phyloP scores from a whole-genome alignment of 2,888 invertebrate species.

The Candidula unifasciata region DNA sequence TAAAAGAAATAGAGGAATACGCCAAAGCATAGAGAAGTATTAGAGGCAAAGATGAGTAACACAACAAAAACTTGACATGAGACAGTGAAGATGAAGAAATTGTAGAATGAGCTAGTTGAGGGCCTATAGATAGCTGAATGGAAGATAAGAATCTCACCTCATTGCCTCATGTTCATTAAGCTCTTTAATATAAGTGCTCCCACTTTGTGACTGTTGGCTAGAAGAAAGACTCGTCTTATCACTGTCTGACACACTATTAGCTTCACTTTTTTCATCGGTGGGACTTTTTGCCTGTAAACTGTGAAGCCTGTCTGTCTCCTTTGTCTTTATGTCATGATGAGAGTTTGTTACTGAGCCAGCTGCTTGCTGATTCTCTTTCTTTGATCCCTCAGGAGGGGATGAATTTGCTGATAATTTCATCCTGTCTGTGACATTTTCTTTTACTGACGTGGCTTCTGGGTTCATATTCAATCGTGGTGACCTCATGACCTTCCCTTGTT shows the following conservation, averaged over 20 bases:
- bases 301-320: neutral
- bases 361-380: neutral
- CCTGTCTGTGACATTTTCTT: constrained; percentile 25
- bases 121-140: neutral
- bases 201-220: constrained; percentile 4
- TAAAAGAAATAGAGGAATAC: no score
- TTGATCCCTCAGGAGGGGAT: neutral
- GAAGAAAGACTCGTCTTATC: neutral
- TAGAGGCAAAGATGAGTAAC: no score
- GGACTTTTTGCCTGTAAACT: neutral
- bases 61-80: no score
- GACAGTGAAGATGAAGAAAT: neutral
- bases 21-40: no score
- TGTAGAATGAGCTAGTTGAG: neutral
- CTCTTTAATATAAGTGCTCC: constrained; percentile 53
- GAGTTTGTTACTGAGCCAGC: neutral
- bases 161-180: constrained; percentile 60
- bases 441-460: neutral
- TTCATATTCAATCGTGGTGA: constrained; percentile 16
- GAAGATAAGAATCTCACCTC: constrained; percentile 51
- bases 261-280: neutral
- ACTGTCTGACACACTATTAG: neutral
- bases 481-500: neutral
- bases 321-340: neutral
- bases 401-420: constrained; percentile 29